These are phyloP conservation scores for Empidonax traillii DNA, from an alignment of 2,113 vertebrate species.

Conservation along the genomic window DNA sequence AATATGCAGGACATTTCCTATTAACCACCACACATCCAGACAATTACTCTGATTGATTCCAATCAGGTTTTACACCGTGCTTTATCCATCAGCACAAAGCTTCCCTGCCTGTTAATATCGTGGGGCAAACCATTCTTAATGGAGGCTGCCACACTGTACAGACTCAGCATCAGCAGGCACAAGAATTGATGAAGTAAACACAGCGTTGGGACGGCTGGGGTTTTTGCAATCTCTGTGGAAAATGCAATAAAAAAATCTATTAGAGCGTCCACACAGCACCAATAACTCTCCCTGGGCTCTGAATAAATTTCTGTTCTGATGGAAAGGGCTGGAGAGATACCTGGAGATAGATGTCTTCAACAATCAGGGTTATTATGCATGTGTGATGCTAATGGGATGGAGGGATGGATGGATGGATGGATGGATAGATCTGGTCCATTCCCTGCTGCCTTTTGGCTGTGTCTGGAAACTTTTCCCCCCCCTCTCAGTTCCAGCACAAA, in stretches of 20 bases:
- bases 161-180: slow-evolving; percentile 30
- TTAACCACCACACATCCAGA: slow-evolving; percentile 34
- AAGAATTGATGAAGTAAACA: slow-evolving; percentile 35
- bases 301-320: background rate
- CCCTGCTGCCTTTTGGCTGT: background rate
- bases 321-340: background rate
- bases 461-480: background rate
- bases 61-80: slow-evolving; percentile 37
- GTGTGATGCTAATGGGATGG: background rate
- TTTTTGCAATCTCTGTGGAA: background rate
- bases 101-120: background rate
- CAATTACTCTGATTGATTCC: slow-evolving; percentile 60
- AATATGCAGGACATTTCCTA: slow-evolving; percentile 53
- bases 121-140: slow-evolving; percentile 22
- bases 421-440: background rate
- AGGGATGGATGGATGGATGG: background rate
- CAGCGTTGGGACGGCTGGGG: background rate
- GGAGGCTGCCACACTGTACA: background rate
- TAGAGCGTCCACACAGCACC: background rate
- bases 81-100: slow-evolving; percentile 54
- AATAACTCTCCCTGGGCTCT: background rate
- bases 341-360: background rate
- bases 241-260: background rate
- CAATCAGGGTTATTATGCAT: rapidly evolving
- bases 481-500: background rate